Percentiles rank a stretch among this genome's conserved stretches.
These are phyloP conservation scores for Gorsachius goisagi DNA, from an alignment of 2,113 vertebrate genomes.

Conservation along the genomic window DNA sequence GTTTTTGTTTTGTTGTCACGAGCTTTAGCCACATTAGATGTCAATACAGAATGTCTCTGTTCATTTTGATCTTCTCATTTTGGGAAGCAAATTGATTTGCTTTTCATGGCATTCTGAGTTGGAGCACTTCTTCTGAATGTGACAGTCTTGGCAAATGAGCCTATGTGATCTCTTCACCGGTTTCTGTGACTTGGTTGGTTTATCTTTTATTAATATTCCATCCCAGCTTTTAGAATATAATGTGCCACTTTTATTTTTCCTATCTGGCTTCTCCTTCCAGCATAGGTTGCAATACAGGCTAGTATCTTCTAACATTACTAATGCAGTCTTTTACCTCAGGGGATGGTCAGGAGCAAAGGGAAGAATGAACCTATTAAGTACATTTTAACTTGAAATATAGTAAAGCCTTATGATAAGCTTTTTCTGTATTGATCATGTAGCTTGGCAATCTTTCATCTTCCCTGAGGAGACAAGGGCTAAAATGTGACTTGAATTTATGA, in stretches of 20 bases:
- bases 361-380: conserved; percentile 32
- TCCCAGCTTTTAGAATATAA: background rate
- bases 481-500: conserved; percentile 29
- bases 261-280: background rate
- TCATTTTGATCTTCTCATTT: background rate
- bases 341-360: background rate
- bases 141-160: background rate
- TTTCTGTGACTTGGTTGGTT: background rate
- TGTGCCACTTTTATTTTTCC: background rate
- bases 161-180: background rate
- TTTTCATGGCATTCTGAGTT: background rate
- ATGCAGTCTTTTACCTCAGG: background rate
- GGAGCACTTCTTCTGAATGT: conserved; percentile 2
- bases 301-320: background rate
- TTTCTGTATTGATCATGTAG: conserved; percentile 49
- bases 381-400: conserved; percentile 44
- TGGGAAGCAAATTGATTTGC: background rate
- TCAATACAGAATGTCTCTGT: background rate
- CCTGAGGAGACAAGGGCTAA: background rate
- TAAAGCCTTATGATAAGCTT: conserved; percentile 32
- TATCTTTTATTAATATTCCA: conserved; percentile 23
- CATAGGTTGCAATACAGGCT: background rate
- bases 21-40: background rate
- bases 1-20: background rate
- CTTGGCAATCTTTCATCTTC: conserved; percentile 43